These are phyloP conservation scores for Oreortyx pictus DNA, from an alignment of 2,797 vertebrate species.

Conservation along the genomic window DNA sequence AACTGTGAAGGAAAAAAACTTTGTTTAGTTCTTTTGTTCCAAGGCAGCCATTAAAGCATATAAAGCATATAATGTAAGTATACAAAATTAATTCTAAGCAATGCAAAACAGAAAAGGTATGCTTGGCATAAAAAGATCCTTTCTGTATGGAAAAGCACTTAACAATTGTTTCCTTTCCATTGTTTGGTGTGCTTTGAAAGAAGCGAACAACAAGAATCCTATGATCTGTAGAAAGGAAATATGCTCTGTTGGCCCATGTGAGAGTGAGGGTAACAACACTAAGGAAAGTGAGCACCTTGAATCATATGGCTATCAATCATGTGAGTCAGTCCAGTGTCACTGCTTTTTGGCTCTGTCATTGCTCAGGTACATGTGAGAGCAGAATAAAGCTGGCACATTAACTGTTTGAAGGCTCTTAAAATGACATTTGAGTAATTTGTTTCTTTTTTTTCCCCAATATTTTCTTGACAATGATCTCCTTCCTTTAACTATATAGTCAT, in stretches of 20 bases:
- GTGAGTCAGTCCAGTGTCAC: background rate
- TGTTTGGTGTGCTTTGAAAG: background rate
- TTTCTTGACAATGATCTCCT: background rate
- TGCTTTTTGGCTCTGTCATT: background rate
- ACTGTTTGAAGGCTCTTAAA: background rate
- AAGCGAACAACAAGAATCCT: background rate
- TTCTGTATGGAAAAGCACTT: background rate
- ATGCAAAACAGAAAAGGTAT: background rate
- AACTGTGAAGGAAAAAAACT: background rate
- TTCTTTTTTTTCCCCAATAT: background rate
- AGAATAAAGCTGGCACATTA: background rate
- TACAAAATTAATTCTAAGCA: background rate
- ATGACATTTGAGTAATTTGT: background rate
- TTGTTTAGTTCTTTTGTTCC: background rate
- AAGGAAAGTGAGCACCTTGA: background rate
- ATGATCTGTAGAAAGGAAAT: background rate
- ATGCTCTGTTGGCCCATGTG: accelerated
- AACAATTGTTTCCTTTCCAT: background rate
- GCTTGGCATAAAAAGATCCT: background rate
- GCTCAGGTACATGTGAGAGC: background rate
- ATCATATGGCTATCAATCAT: background rate
- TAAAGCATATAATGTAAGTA: background rate
- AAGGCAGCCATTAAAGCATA: background rate
- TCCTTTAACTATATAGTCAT: background rate
- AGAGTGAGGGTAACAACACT: background rate